Conservation (phyloP, 2,113 vertebrate species). For the Typhlomys cinereus region DNA sequence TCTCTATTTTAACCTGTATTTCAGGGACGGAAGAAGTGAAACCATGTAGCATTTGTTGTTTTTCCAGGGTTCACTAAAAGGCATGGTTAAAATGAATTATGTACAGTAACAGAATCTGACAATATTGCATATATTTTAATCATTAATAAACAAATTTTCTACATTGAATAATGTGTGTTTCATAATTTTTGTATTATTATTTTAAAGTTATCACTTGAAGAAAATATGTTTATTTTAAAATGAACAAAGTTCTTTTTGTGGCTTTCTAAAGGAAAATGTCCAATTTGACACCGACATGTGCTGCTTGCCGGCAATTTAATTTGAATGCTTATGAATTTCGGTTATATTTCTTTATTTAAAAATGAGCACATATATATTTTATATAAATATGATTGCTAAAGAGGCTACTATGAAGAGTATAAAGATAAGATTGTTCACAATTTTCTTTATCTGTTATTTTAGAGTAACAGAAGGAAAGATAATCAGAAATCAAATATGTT, state of each 20-base stretch:
- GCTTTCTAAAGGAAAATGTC: not conserved
- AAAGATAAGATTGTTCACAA: not conserved
- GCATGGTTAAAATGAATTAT: not conserved
- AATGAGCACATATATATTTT: slow-evolving; percentile 5
- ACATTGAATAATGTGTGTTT: not conserved
- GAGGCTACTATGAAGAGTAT: not conserved
- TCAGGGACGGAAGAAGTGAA: no score
- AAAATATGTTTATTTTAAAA: not conserved
- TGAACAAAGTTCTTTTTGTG: not conserved
- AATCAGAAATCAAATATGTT: no score
- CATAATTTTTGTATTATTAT: not conserved
- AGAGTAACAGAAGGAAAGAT: no score
- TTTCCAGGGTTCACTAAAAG: no score
- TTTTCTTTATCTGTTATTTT: no score
- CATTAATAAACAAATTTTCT: not conserved
- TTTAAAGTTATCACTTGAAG: not conserved
- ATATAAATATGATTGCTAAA: not conserved
- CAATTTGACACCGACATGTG: not conserved
- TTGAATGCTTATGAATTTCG: not conserved
- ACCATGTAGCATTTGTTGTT: no score
- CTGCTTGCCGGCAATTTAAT: not conserved
- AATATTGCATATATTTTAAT: not conserved
- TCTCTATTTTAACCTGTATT: no score
- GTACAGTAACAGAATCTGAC: not conserved
- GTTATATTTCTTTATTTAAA: not conserved